A percentile compares a stretch with the other conserved stretches of the same genome.
Evolutionary conservation across 2,113 vertebrate species (phyloP).

Genomic region (Gila orcuttii): DNA sequence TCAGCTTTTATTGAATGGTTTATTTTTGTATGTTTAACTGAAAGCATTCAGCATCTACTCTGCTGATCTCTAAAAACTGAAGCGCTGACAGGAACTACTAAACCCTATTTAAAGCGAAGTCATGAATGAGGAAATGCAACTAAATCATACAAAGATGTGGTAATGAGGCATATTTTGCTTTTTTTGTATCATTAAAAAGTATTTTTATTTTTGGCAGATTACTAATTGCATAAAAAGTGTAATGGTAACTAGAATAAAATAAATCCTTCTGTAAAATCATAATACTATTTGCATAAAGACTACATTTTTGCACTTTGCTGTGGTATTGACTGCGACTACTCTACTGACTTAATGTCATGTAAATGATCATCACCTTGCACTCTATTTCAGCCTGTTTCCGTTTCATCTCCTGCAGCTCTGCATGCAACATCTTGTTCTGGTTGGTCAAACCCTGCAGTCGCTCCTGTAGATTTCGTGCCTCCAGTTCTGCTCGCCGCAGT

Average conservation of each 20-base stretch:
- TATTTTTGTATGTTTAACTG: slow-evolving; percentile 23
- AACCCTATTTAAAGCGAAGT: slow-evolving; percentile 12
- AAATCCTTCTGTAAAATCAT: neutral
- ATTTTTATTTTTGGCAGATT: neutral
- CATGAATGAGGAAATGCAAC: slow-evolving; percentile 20
- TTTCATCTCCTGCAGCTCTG: slow-evolving; percentile 88
- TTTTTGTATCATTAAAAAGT: neutral
- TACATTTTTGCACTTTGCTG: neutral
- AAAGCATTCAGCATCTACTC: neutral
- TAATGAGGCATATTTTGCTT: slow-evolving; percentile 8
- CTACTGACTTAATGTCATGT: slow-evolving; percentile 3
- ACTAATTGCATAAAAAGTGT: neutral
- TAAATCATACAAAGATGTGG: neutral
- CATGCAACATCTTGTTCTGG: slow-evolving; percentile 88
- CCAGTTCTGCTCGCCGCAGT: slow-evolving; percentile 89
- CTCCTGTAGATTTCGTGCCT: slow-evolving; percentile 78
- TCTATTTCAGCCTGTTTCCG: slow-evolving; percentile 93
- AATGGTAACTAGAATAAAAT: neutral
- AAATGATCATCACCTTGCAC: slow-evolving; percentile 86
- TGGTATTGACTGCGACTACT: neutral
- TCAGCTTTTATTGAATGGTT: neutral
- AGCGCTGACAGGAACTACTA: slow-evolving; percentile 5
- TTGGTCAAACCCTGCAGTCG: slow-evolving; percentile 83
- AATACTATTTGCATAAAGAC: neutral
- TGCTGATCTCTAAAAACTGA: neutral